Percentiles rank a stretch among this genome's conserved stretches.
phyloP scores from a whole-genome alignment of 2,113 vertebrate species.

The Chitala chitala region DNA sequence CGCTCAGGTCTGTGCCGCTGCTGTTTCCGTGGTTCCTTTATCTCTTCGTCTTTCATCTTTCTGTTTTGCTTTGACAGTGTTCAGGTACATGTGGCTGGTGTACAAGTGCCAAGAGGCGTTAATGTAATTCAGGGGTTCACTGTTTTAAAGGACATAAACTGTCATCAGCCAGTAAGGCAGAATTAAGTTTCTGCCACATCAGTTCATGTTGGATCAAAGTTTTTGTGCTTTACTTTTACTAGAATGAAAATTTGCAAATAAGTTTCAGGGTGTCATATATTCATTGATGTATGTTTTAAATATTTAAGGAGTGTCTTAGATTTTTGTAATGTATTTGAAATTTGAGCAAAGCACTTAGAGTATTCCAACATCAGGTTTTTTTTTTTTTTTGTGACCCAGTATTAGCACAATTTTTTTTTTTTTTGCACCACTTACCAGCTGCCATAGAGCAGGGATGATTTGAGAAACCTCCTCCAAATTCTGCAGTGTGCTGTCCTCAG shows the following conservation, averaged over 20 bases:
- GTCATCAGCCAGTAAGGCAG: not conserved
- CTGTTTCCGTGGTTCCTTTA: not conserved
- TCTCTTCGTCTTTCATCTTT: not conserved
- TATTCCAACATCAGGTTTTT: no score
- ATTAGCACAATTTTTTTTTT: not conserved
- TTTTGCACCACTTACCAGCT: not conserved
- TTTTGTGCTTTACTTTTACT: no score
- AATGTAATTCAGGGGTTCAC: not conserved
- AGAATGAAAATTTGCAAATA: not conserved
- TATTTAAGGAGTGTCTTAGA: no score
- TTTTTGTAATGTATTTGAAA: no score
- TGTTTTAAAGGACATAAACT: not conserved
- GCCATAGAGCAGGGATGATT: no score
- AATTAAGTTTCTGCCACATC: not conserved
- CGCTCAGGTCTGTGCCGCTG: slow-evolving; percentile 66
- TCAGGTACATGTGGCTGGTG: not conserved
- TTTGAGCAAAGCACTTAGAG: no score
- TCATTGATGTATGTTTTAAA: no score
- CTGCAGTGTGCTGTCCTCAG: not conserved
- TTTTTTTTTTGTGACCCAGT: not conserved
- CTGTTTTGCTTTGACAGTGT: not conserved
- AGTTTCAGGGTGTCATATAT: no score
- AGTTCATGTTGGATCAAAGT: not conserved
- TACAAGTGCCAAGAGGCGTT: not conserved
- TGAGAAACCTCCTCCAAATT: not conserved